Evolutionary conservation across 2,797 vertebrate genomes (phyloP), one percentile per base, ranked within the genome.

Genomic region (Agapornis canus): DNA sequence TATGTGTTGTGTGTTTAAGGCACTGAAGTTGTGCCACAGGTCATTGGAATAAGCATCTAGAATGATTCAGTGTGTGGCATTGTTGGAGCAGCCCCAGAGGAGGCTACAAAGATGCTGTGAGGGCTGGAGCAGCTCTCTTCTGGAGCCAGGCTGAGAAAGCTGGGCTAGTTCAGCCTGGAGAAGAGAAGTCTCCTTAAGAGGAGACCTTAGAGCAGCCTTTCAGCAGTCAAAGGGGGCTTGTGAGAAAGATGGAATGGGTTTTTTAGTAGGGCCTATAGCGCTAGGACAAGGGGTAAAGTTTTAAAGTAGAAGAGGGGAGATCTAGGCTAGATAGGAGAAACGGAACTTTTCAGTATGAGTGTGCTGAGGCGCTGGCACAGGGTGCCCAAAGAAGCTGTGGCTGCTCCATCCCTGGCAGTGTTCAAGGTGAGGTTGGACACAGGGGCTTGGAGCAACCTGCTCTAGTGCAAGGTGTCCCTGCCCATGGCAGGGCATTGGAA

Each of bases 41-140:
- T 65, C 39, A 37, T 13, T 2, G 6, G 20, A 60, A 45, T 86
- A 82, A 86, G 39, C 52, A 68, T 40, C 26, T 71, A 22, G 27
- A 37, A 45, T 65, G 63, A 76, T 79, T 70, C 47, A n/a, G 2
- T 51, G n/a, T 81, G 37, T 45, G 25, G 21, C 37, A 2, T 19
- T 82, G 18, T 32, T 56, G 13, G 54, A 32, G 54, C 6, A 22
- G 32, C 21, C 14, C n/a, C 54, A 15, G 54, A 32, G 54, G 21
- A 32, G n/a, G n/a, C 54, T 7, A 23, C 2, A 10, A 14, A 23
- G 54, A 5, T 7, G n/a, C n/a, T 56, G n/a, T 0, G 1, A 35
- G 54, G n/a, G 21, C 54, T 35, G n/a, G 4, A 57, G n/a, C 21
- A 57, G 21, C 21, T 35, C n/a, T 23, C n/a, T n/a, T 16, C n/a